Base-by-base conservation (phyloP, 2,888 invertebrate genomes). In the Digitonthophagus gazella region DNA sequence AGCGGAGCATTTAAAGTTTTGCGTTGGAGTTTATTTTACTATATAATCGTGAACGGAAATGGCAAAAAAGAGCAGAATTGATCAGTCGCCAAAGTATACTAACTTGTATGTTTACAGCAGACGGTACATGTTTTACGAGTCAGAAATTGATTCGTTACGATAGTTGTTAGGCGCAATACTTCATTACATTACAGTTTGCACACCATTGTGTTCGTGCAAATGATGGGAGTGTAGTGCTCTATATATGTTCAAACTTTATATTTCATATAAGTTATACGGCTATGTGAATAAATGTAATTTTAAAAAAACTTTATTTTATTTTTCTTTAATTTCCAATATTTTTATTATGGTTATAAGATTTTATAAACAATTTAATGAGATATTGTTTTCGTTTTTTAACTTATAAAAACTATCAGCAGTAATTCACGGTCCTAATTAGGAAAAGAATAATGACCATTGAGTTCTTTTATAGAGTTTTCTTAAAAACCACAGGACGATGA, bases 221-320 rank as follows among this genome's bases (percentile, higher is more conserved):
- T 20, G 20, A 61, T 20, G 73, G 73, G 75, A 71, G 68, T 68
- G 75, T 76, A 76, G 75, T 76, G 76, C 76, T 77, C 74, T 74
- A 76, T 61, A 16, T 61, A 61, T 75, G 75, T 76, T 77, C 76
- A 78, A 78, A 77, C 75, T 78, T 78, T 78, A 78, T 78, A 78
- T 78, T 79, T 78, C 76, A 73, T 79, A 77, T 79, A 77, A 78
- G 75, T 76, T 78, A 73, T 72, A 77, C 76, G 75, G 77, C 77
- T 78, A 78, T 78, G 76, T 79, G 78, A 79, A 78, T 79, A 79
- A 76, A 79, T 78, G 75, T 78, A 77, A 77, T 78, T 77, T 78
- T 75, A 76, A 78, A 75, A 72, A 65, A 68, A 63, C 58, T 56
- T 68, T n/a, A n/a, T 20, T 65, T 68, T 68, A 67, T 69, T 67